Evolutionary conservation across 2,113 vertebrate species (phyloP).

Genomic region (Lethenteron camtschaticum): DNA sequence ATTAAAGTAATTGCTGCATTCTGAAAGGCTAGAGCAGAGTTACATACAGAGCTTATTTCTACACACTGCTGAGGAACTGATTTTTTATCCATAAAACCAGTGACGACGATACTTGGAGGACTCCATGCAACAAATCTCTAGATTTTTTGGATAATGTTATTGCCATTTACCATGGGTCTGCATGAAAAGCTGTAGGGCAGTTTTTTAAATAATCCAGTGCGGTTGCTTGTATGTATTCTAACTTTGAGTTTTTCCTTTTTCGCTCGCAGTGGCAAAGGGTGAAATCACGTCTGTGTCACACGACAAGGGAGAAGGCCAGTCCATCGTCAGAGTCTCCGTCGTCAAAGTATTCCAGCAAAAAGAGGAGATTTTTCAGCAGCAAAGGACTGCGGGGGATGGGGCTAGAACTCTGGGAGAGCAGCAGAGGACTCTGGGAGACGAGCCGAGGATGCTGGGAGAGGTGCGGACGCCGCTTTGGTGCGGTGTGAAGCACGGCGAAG

Average conservation of each 20-base stretch:
- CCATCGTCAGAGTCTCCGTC: constrained; percentile 21
- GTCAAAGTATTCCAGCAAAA: constrained; percentile 33
- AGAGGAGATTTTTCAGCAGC: constrained; percentile 24
- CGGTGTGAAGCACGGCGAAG: constrained; percentile 28
- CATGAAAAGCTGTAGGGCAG: too few relatives aligned
- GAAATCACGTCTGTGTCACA: constrained; percentile 29
- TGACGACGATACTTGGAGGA: too few relatives aligned
- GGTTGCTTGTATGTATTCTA: not conserved
- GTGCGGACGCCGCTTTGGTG: constrained; percentile 29
- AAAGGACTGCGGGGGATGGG: constrained; percentile 15
- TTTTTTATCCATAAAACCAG: too few relatives aligned
- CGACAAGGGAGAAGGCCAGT: constrained; percentile 19
- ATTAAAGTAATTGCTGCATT: too few relatives aligned
- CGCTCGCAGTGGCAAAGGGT: constrained; percentile 31
- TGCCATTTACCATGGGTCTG: too few relatives aligned
- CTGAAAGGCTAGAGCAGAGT: too few relatives aligned
- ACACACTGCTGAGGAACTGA: too few relatives aligned
- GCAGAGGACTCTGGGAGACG: constrained; percentile 8
- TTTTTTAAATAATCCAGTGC: too few relatives aligned
- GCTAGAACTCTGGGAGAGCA: constrained; percentile 19
- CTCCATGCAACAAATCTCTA: too few relatives aligned
- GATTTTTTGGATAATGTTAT: too few relatives aligned
- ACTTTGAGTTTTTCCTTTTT: constrained; percentile 9
- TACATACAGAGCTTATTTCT: too few relatives aligned
- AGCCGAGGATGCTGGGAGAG: not conserved